Evolutionary conservation across 92 coral and sea anemone species (phyloP), one percentile per base, ranked within the genome.

Genomic region (Palythoa heliodiscus): DNA sequence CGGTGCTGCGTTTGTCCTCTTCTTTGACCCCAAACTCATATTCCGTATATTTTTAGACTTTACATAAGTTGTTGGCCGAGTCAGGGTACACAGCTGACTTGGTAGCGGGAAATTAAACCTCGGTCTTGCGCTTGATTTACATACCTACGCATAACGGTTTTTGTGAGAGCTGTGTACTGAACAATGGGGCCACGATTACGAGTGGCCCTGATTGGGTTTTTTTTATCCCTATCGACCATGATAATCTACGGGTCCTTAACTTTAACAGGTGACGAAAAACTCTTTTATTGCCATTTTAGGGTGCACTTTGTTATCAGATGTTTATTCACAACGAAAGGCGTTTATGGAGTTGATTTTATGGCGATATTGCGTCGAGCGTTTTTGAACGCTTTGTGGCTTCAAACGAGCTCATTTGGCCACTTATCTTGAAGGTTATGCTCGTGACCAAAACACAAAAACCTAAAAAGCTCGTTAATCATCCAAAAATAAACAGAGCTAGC

Each of bases 381-480:
- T 78, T 80, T 22, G 84, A 47, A 2, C 73, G 52, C 47, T 67
- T 67, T 80, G 58, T 80, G 74, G 39, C 61, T 48, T 48, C 84
- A n/a, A 22, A 48, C 73, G 71, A 80, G 74, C 74, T 80, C 84
- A 80, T 80, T 67, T 66, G 63, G 74, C 15, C 70, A 80, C 84
- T 80, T 80, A 64, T 5, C 84, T 17, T 37, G 73, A 38, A 60
- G 29, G 35, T 35, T 19, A 8, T 67, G 43, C 84, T 54, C 84
- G 84, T 80, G 84, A 80, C 58, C 52, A 66, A 74, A 64, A 80
- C 47, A 53, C 40, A 64, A 80, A 80, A 80, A 43, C 35, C 83
- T 66, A 64, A 80, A 80, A 63, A 80, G 66, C 66, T 48, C 84
- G 84, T 80, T 80, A 80, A 66, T 80, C 84, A 80, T 63, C 84